A percentile compares a stretch with the other conserved stretches of the same genome.
phyloP scores from a whole-genome alignment of 2,797 vertebrate species.

The Melanotaenia parkinsoni region DNA sequence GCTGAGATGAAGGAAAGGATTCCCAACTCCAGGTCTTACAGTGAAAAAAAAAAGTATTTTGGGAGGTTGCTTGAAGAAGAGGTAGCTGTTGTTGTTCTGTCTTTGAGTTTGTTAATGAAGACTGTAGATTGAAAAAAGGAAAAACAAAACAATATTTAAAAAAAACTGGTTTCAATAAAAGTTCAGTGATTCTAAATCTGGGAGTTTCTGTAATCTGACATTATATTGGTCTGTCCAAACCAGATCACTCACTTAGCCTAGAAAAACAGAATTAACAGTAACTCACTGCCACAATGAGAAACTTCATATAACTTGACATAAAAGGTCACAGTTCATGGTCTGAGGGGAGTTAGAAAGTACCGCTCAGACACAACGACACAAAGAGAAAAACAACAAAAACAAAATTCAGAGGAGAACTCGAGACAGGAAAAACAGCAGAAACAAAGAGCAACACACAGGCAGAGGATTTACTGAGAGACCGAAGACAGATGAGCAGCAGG shows the following conservation, averaged over 20 bases:
- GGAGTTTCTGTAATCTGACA: background rate
- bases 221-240: background rate
- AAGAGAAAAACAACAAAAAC: too few relatives aligned
- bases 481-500: too few relatives aligned
- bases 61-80: background rate
- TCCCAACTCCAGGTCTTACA: slow-evolving; percentile 85
- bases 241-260: background rate
- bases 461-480: too few relatives aligned
- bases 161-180: slow-evolving; percentile 21
- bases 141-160: background rate
- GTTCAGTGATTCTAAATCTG: background rate
- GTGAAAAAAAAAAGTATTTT: slow-evolving; percentile 37
- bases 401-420: too few relatives aligned
- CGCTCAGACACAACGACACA: too few relatives aligned
- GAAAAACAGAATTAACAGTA: slow-evolving; percentile 59
- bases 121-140: background rate
- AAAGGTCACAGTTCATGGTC: slow-evolving; percentile 19
- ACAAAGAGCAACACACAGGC: too few relatives aligned
- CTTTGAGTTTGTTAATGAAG: slow-evolving; percentile 46
- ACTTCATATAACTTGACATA: background rate
- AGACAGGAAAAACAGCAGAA: too few relatives aligned
- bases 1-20: slow-evolving; percentile 75
- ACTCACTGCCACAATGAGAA: slow-evolving; percentile 62
- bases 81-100: slow-evolving; percentile 28
- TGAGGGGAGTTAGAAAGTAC: slow-evolving; percentile 1